phyloP scores from a whole-genome alignment of 1,140 invertebrate species.

The Drosophila chauvacae region DNA sequence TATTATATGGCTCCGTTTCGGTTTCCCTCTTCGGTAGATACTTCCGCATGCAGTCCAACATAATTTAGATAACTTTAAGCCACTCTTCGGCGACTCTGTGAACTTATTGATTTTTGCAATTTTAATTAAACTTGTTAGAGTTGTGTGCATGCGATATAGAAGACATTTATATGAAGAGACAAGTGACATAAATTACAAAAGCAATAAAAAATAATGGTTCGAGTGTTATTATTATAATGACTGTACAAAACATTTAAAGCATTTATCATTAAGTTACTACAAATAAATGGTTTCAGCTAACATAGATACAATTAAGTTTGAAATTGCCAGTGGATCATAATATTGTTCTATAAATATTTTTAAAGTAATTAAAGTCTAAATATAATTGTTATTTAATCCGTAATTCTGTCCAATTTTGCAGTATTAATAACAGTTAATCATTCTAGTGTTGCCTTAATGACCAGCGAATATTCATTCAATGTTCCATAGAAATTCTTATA shows the following conservation, averaged over 20 bases:
- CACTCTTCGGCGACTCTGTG: constrained; percentile 8
- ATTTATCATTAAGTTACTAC: not conserved
- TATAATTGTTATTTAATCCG: not conserved
- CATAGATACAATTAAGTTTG: not conserved
- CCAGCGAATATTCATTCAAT: not conserved
- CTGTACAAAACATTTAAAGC: not conserved
- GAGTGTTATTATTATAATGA: not conserved
- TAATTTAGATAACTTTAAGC: constrained; percentile 32
- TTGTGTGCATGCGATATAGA: not conserved
- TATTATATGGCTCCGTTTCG: constrained; percentile 39
- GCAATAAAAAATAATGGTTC: constrained; percentile 1
- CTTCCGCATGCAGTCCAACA: constrained; percentile 67
- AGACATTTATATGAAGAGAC: not conserved
- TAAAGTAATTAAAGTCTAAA: not conserved
- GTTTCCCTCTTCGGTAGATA: constrained; percentile 44
- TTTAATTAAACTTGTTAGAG: constrained; percentile 4
- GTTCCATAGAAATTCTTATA: not conserved
- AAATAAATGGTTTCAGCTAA: not conserved
- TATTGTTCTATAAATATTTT: not conserved
- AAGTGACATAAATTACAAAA: not conserved
- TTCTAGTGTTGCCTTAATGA: not conserved
- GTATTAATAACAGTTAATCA: not conserved
- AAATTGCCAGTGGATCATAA: not conserved
- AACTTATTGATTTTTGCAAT: constrained; percentile 22
- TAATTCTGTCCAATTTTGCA: not conserved